Evolutionary conservation across 2,113 vertebrate genomes (phyloP).

Genomic region (Pavo muticus): DNA sequence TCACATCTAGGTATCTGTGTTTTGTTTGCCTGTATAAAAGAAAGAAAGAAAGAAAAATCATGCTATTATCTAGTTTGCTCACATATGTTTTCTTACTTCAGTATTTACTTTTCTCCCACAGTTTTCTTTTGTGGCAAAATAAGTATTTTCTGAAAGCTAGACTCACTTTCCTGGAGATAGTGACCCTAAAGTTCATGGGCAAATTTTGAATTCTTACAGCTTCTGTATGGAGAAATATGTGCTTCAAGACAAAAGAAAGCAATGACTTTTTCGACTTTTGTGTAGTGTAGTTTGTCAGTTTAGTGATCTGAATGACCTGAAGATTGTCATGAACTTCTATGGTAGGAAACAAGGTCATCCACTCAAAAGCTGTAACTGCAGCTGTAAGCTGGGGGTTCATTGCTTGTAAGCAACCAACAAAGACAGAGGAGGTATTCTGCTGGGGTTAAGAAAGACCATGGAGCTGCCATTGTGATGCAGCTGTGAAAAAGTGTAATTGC

Average conservation of each 20-base stretch:
- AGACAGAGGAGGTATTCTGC: not conserved
- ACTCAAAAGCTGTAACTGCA: not conserved
- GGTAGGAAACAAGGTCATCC: not conserved
- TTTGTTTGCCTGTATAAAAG: conserved; percentile 11
- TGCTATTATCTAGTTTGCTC: not conserved
- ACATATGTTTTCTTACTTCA: not conserved
- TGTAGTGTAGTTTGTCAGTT: not conserved
- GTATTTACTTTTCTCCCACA: not conserved
- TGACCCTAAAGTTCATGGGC: conserved; percentile 16
- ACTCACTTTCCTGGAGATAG: not conserved
- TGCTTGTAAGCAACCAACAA: not conserved
- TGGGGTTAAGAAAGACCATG: not conserved
- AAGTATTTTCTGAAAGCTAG: not conserved
- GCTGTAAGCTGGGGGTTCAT: not conserved
- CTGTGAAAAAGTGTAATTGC: not conserved
- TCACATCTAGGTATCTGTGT: not conserved
- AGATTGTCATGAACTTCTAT: not conserved
- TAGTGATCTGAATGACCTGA: not conserved
- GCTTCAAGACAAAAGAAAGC: conserved; percentile 10
- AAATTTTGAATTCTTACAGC: not conserved
- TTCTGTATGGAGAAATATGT: not conserved
- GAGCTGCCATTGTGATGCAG: not conserved
- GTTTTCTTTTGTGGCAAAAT: not conserved
- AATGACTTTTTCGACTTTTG: not conserved
- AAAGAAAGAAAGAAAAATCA: not conserved